Percentiles rank a stretch among this genome's conserved stretches.
These are phyloP conservation scores for Leuctra nigra DNA, from an alignment of 2,888 invertebrate genomes.

Conservation along the genomic window DNA sequence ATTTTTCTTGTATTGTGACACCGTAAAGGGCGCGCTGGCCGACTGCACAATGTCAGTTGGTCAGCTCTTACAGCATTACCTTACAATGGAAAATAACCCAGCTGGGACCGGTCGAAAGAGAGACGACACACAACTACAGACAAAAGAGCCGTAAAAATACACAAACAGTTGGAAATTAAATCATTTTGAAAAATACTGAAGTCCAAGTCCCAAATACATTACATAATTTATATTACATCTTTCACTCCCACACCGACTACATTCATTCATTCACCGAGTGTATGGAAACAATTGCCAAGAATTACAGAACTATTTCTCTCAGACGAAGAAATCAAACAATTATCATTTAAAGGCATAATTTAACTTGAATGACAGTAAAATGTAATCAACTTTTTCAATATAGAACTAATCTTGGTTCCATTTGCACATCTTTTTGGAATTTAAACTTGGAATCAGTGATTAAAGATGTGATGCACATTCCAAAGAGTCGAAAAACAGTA, in stretches of 20 bases:
- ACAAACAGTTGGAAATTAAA: conserved; percentile 27
- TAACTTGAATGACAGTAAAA: too few relatives aligned
- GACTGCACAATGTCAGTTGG: too few relatives aligned
- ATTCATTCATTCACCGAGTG: too few relatives aligned
- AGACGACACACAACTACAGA: conserved; percentile 29
- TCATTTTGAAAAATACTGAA: conserved; percentile 28
- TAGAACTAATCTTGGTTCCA: conserved; percentile 19
- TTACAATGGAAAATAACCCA: conserved; percentile 27
- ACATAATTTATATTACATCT: conserved; percentile 25
- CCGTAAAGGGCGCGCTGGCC: conserved; percentile 25
- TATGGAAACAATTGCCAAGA: too few relatives aligned
- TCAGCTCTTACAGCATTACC: conserved; percentile 22
- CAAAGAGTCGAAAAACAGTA: conserved; percentile 26
- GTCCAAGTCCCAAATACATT: conserved; percentile 22
- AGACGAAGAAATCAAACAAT: too few relatives aligned
- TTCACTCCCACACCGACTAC: conserved; percentile 29
- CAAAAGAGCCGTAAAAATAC: conserved; percentile 30
- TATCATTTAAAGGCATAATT: conserved; percentile 4
- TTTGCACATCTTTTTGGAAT: conserved; percentile 25
- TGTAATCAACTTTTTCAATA: too few relatives aligned
- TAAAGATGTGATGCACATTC: conserved; percentile 22
- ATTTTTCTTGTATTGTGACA: conserved; percentile 27
- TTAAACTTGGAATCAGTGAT: conserved; percentile 26
- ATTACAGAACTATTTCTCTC: too few relatives aligned
- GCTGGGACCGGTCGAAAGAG: conserved; percentile 21